Conservation (phyloP, 1,140 invertebrate genomes). For the Stegodyphus mimosarum region DNA sequence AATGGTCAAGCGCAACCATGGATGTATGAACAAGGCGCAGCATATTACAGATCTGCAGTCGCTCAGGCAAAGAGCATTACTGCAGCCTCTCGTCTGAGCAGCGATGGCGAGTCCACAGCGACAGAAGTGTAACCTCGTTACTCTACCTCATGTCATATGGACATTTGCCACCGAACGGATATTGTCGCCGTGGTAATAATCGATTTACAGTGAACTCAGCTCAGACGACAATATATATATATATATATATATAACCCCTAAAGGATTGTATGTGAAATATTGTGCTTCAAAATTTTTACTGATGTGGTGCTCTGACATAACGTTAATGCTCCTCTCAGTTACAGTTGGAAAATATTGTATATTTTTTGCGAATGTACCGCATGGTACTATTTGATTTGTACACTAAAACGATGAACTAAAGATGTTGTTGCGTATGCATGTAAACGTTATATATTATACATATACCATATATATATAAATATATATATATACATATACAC, state of each 20-base stretch:
- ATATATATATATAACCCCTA: too few species aligned
- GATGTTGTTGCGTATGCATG: constrained; percentile 52
- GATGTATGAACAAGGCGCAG: constrained; percentile 47
- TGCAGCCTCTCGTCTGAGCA: constrained; percentile 47
- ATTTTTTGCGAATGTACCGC: constrained; percentile 33
- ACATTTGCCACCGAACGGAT: too few species aligned
- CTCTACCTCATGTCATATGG: constrained; percentile 39
- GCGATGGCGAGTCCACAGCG: constrained; percentile 42
- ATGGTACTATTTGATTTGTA: constrained; percentile 46
- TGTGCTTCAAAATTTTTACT: constrained; percentile 28
- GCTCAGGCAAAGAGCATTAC: constrained; percentile 46
- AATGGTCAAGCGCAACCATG: constrained; percentile 39
- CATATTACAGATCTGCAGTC: constrained; percentile 27
- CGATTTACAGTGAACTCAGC: background rate
- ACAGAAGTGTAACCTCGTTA: constrained; percentile 54
- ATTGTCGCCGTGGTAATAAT: too few species aligned
- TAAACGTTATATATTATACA: constrained; percentile 61
- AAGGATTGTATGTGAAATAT: background rate
- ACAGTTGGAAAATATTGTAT: constrained; percentile 30
- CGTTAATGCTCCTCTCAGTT: constrained; percentile 17
- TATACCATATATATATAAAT: constrained; percentile 51
- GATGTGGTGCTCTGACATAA: constrained; percentile 52
- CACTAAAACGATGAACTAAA: constrained; percentile 44
- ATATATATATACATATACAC: constrained; percentile 53
- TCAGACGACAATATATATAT: background rate